Base-by-base conservation (phyloP, 2,888 invertebrate genomes). In the Acrocyrtus sp. region DNA sequence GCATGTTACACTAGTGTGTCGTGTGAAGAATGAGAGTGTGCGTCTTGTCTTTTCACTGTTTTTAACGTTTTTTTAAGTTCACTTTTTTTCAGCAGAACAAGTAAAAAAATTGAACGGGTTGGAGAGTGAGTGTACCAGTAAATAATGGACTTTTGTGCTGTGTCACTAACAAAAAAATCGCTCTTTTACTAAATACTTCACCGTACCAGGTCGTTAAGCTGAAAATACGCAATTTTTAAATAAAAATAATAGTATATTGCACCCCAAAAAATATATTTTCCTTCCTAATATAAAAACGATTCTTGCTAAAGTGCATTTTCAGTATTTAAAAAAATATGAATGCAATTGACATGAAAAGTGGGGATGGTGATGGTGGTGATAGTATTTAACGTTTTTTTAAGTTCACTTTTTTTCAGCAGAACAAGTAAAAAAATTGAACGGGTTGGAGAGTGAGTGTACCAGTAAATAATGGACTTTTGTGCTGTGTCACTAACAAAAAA, bases 131-230 rank as follows among this genome's bases (percentile, higher is more conserved):
- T n/a, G n/a, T n/a, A n/a, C 27, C 19, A 15, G 63, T 70, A 70
- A 62, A 70, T 63, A 70, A 70, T 70, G 63, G 57, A 70, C 63
- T 41, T 26, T 56, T 41, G 57, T 54, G 50, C 58, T 70, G 70
- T 56, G 57, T 57, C 56, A 43, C 63, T n/a, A 19, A 45, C 54
- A 63, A 51, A 70, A n/a, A n/a, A n/a, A n/a, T n/a, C n/a, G n/a
- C n/a, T n/a, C n/a, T n/a, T 70, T 70, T 57, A 70, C 70, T 63
- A 70, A 70, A 70, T 70, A 60, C 57, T 50, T 26, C 15, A 15
- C 21, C 21, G 15, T 47, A 21, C 21, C 21, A 21, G 21, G 26
- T 22, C 10, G 26, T 8, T 12, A 26, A 22, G 15, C 22, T 45
- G 47, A 15, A 45, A 22, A 45, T 34, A 10, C 5, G n/a, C n/a